Evolutionary conservation across 2,888 invertebrate genomes (phyloP).

Genomic region (Dione vanillae): DNA sequence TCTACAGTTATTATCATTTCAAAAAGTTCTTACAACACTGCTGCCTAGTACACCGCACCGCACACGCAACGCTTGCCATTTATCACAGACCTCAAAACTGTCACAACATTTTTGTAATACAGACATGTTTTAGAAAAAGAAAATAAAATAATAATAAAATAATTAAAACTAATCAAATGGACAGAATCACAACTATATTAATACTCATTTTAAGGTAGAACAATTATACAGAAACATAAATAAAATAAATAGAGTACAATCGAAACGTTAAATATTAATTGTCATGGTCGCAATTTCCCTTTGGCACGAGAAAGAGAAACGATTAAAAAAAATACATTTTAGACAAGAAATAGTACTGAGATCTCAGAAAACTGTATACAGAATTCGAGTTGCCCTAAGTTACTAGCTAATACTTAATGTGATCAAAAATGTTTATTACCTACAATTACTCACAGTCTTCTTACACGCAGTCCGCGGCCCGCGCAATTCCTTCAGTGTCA

Average conservation of each 20-base stretch:
- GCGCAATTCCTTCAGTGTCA: slow-evolving; percentile 40
- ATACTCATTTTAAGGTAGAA: slow-evolving; percentile 37
- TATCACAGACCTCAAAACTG: slow-evolving; percentile 74
- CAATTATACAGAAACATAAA: slow-evolving; percentile 56
- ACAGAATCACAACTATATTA: slow-evolving; percentile 44
- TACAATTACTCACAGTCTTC: slow-evolving; percentile 75
- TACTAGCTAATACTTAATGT: slow-evolving; percentile 58
- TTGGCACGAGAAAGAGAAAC: slow-evolving; percentile 74
- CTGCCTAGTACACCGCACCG: slow-evolving; percentile 11
- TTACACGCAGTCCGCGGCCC: slow-evolving; percentile 43
- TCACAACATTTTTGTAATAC: slow-evolving; percentile 46
- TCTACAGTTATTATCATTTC: slow-evolving; percentile 2
- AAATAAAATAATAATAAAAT: slow-evolving; percentile 28
- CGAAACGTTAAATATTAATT: slow-evolving; percentile 60
- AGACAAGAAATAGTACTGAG: slow-evolving; percentile 65
- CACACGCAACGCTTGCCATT: slow-evolving; percentile 18
- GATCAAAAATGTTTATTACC: slow-evolving; percentile 57
- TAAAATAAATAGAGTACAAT: slow-evolving; percentile 73
- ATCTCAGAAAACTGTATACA: slow-evolving; percentile 79
- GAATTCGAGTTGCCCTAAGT: slow-evolving; percentile 62
- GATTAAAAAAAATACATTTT: slow-evolving; percentile 51
- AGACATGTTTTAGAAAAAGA: slow-evolving; percentile 32
- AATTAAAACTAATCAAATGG: slow-evolving; percentile 44
- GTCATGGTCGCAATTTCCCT: slow-evolving; percentile 73
- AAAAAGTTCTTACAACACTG: slow-evolving; percentile 21